Evolutionary conservation across 2,113 vertebrate genomes (phyloP).

Genomic region (Psettodes erumei): DNA sequence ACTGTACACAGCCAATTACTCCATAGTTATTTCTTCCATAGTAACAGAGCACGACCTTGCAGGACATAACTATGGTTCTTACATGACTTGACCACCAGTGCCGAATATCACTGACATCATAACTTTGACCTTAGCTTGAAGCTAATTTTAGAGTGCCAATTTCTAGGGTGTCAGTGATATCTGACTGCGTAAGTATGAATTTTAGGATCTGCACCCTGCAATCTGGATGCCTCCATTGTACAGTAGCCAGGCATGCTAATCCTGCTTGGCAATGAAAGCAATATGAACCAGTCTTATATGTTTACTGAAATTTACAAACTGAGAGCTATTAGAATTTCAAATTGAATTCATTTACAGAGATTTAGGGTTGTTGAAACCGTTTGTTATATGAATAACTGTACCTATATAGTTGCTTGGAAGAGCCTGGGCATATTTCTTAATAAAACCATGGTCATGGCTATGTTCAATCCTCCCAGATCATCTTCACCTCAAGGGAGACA

Average conservation of each 20-base stretch:
- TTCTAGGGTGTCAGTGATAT: constrained; percentile 56
- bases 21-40: constrained; percentile 30
- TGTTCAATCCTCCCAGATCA: constrained; percentile 43
- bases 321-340: neutral
- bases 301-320: constrained; percentile 31
- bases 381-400: constrained; percentile 11
- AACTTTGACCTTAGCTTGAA: constrained; percentile 55
- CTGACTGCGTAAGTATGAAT: constrained; percentile 40
- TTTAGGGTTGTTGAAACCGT: neutral
- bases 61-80: neutral
- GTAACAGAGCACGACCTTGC: constrained; percentile 10
- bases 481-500: constrained; percentile 43
- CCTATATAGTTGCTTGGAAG: constrained; percentile 1
- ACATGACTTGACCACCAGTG: constrained; percentile 6
- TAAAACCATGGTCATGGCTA: constrained; percentile 32
- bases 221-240: constrained; percentile 36
- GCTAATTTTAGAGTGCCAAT: constrained; percentile 61
- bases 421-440: neutral
- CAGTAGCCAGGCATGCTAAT: constrained; percentile 44
- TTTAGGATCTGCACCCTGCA: constrained; percentile 35
- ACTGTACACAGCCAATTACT: neutral
- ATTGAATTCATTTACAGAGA: neutral
- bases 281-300: constrained; percentile 21
- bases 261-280: constrained; percentile 31
- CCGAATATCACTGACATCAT: constrained; percentile 63